Percentiles rank a stretch among this genome's conserved stretches.
phyloP scores from a whole-genome alignment of 2,797 vertebrate genomes.

The Alosa sapidissima region DNA sequence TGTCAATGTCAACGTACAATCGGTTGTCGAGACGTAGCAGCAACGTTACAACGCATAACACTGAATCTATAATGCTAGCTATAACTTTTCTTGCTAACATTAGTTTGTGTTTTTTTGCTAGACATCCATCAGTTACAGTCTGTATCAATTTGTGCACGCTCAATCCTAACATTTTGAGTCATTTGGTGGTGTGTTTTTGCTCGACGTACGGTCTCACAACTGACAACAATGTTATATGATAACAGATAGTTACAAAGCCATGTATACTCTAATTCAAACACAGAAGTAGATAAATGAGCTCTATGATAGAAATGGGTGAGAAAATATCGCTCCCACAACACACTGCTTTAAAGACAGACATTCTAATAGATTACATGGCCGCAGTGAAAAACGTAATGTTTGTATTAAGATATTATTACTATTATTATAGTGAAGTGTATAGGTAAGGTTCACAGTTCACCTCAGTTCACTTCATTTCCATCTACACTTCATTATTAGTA shows the following conservation, averaged over 20 bases:
- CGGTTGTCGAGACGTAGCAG: background rate
- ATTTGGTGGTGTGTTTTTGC: background rate
- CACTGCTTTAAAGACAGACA: background rate
- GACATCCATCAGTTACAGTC: no score
- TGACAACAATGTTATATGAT: background rate
- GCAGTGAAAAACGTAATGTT: background rate
- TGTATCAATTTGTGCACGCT: background rate
- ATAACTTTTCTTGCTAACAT: background rate
- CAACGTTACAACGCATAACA: background rate
- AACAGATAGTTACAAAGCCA: background rate
- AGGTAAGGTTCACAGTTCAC: no score
- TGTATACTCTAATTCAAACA: background rate
- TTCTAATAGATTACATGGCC: background rate
- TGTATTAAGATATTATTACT: no score
- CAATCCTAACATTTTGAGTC: background rate
- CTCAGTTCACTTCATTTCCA: background rate
- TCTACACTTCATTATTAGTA: background rate
- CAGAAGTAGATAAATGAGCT: background rate
- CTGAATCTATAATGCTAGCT: background rate
- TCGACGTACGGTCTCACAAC: background rate
- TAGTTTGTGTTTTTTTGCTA: no score
- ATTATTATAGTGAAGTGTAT: no score
- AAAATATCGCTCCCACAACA: background rate
- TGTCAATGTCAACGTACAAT: constrained; percentile 15
- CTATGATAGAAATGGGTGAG: background rate